Percentiles rank a stretch among this genome's conserved stretches.
Evolutionary conservation across 2,113 vertebrate genomes (phyloP).

Genomic region (Fregata magnificens): DNA sequence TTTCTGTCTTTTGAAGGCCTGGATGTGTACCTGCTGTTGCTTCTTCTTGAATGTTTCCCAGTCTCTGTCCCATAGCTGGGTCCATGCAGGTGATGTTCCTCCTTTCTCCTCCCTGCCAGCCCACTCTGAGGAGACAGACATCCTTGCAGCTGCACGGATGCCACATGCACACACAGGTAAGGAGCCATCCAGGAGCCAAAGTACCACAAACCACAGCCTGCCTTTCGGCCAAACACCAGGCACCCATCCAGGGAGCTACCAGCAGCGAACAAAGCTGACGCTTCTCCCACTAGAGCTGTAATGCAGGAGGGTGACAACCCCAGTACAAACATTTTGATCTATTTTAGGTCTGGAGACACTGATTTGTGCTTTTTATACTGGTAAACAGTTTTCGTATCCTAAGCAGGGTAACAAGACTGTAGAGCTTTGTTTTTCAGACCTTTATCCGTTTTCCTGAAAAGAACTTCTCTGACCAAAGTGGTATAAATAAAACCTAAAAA

Average conservation of each 20-base stretch:
- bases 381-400: neutral
- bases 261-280: neutral
- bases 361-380: neutral
- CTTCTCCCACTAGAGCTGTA: neutral
- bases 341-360: neutral
- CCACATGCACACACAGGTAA: neutral
- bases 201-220: neutral
- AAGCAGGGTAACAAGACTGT: neutral
- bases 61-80: rapidly evolving
- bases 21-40: neutral
- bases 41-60: neutral
- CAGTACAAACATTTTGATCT: neutral
- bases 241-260: too few species aligned
- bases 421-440: neutral
- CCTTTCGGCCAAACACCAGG: neutral
- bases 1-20: neutral
- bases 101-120: neutral
- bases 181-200: neutral
- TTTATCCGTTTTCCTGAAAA: neutral
- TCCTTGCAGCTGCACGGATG: neutral
- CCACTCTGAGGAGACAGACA: neutral
- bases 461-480: neutral
- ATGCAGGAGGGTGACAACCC: neutral
- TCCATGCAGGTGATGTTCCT: rapidly evolving
- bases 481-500: neutral